phyloP scores from a whole-genome alignment of 2,888 invertebrate species.

The Caenorhabditis imperialis region DNA sequence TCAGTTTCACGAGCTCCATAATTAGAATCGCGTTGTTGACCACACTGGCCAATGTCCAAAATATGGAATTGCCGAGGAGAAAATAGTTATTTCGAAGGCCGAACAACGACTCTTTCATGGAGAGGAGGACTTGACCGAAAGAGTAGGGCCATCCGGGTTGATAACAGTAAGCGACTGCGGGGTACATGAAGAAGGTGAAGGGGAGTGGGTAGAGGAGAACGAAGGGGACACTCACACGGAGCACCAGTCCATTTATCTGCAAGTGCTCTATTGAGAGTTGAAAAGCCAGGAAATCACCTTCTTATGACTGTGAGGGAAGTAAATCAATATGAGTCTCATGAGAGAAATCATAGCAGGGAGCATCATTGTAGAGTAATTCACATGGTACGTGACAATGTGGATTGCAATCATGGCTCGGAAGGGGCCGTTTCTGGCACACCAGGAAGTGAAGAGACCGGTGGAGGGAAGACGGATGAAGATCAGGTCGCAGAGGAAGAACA shows the following conservation, averaged over 20 bases:
- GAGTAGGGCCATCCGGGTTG: conserved; percentile 12
- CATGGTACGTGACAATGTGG: conserved; percentile 16
- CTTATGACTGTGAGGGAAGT: conserved; percentile 1
- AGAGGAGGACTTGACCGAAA: no score
- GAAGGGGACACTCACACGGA: conserved; percentile 11
- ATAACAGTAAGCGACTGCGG: conserved; percentile 32
- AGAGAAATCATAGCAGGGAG: conserved; percentile 6
- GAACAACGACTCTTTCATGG: conserved; percentile 2
- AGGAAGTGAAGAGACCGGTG: conserved; percentile 18
- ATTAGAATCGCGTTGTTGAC: conserved; percentile 6
- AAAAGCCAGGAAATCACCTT: neutral
- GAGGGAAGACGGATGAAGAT: conserved; percentile 22
- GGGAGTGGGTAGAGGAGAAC: conserved; percentile 11
- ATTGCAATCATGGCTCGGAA: conserved; percentile 3
- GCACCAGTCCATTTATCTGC: conserved; percentile 12
- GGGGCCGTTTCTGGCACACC: conserved; percentile 15
- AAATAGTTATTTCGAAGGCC: conserved; percentile 12
- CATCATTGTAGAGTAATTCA: conserved; percentile 23
- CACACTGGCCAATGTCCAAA: conserved; percentile 10
- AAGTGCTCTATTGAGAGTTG: neutral
- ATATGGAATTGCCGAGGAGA: conserved; percentile 11
- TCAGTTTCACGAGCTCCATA: conserved; percentile 3
- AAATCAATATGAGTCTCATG: neutral
- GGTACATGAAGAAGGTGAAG: conserved; percentile 31
- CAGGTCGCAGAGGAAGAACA: conserved; percentile 21